A percentile compares a stretch with the other conserved stretches of the same genome.
Evolutionary conservation across 1,140 invertebrate species (phyloP).

Genomic region (Aporrectodea caliginosa): DNA sequence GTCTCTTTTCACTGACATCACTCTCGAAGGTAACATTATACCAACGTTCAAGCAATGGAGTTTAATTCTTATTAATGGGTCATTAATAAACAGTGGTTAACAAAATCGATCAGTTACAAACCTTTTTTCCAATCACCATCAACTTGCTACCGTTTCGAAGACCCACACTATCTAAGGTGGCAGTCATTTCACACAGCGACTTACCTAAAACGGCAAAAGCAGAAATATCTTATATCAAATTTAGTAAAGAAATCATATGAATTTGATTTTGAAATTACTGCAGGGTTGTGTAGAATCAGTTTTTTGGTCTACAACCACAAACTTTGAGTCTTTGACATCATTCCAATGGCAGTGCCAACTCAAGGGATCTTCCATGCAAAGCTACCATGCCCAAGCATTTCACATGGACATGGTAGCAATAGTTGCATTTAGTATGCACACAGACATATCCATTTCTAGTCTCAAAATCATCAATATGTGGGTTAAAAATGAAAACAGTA

Average conservation of each 20-base stretch:
- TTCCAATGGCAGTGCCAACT: background rate
- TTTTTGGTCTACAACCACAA: too few species aligned
- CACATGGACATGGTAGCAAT: too few species aligned
- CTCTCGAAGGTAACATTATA: background rate
- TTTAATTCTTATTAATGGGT: too few species aligned
- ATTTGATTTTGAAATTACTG: background rate
- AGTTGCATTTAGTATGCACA: background rate
- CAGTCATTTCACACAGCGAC: background rate
- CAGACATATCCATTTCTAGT: too few species aligned
- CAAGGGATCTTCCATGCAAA: too few species aligned
- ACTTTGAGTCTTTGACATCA: background rate
- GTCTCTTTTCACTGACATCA: background rate
- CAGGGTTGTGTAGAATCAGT: background rate
- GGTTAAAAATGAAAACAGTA: background rate
- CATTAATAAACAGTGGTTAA: background rate
- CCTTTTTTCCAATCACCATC: background rate
- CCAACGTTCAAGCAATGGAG: background rate
- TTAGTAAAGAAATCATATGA: background rate
- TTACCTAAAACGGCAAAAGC: background rate
- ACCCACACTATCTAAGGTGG: background rate
- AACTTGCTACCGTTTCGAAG: background rate
- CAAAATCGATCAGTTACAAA: background rate
- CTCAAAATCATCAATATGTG: background rate
- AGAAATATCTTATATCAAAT: background rate
- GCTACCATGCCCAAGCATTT: too few species aligned